phyloP scores from a whole-genome alignment of 2,113 vertebrate species.

The rat (Rattus norvegicus) region DNA sequence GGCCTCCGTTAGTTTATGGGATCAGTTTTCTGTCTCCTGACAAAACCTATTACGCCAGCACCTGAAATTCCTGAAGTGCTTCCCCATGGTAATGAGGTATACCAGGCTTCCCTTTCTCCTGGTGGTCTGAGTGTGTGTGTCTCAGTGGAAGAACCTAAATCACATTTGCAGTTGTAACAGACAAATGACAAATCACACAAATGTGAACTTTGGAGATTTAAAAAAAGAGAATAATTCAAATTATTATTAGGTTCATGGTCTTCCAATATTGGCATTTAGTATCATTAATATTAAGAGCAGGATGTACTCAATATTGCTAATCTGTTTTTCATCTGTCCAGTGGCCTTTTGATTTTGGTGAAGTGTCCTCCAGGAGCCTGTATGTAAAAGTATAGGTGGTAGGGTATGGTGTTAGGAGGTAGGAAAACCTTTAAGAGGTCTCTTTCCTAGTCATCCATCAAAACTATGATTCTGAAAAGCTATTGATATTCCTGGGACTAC shows the following conservation, averaged over 20 bases:
- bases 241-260: neutral
- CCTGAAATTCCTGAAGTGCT: too few relatives aligned
- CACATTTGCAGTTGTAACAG: too few relatives aligned
- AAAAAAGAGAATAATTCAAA: constrained; percentile 27
- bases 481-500: neutral
- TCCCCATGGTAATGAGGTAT: too few relatives aligned
- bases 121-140: neutral
- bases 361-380: neutral
- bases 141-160: neutral
- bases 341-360: neutral
- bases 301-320: neutral
- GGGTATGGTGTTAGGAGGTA: too few relatives aligned
- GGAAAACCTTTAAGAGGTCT: neutral
- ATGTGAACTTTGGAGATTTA: neutral
- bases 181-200: neutral
- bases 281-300: neutral
- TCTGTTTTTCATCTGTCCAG: constrained; percentile 20
- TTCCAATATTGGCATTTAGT: neutral
- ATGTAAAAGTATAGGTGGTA: neutral
- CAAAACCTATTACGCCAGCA: too few relatives aligned
- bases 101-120: neutral
- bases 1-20: too few relatives aligned
- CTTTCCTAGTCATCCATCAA: neutral
- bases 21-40: too few relatives aligned
- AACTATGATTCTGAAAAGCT: constrained; percentile 8